Conservation (phyloP, 2,797 vertebrate genomes). For the Clangula hyemalis region DNA sequence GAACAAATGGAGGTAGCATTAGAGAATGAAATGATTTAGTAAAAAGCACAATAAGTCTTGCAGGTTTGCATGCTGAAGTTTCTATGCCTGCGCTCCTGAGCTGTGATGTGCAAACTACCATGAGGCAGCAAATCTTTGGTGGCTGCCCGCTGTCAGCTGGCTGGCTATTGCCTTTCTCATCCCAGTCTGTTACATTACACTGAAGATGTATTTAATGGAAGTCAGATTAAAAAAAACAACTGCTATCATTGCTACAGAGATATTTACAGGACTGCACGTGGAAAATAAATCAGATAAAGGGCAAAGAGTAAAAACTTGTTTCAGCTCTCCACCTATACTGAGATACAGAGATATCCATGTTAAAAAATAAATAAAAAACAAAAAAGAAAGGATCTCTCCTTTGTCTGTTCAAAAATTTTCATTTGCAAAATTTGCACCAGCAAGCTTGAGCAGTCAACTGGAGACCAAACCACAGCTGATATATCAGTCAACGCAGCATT, state of each 20-base stretch:
- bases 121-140: neutral
- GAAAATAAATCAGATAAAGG: neutral
- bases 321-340: neutral
- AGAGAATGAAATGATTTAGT: neutral
- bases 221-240: conserved; percentile 7
- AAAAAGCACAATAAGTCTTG: neutral
- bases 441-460: neutral
- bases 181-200: neutral
- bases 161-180: neutral
- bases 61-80: neutral
- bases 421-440: neutral
- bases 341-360: neutral
- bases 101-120: neutral
- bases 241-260: neutral
- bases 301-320: neutral
- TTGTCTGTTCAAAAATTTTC: conserved; percentile 15
- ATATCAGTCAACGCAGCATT: neutral
- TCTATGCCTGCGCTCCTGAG: neutral
- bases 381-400: neutral
- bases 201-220: neutral
- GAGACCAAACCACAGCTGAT: neutral
- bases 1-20: neutral
- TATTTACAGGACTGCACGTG: neutral
- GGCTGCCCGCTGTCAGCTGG: neutral
- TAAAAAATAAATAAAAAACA: neutral